Evolutionary conservation across 64 coral and sea anemone species (phyloP).

Genomic region (Stichodactyla helianthus): DNA sequence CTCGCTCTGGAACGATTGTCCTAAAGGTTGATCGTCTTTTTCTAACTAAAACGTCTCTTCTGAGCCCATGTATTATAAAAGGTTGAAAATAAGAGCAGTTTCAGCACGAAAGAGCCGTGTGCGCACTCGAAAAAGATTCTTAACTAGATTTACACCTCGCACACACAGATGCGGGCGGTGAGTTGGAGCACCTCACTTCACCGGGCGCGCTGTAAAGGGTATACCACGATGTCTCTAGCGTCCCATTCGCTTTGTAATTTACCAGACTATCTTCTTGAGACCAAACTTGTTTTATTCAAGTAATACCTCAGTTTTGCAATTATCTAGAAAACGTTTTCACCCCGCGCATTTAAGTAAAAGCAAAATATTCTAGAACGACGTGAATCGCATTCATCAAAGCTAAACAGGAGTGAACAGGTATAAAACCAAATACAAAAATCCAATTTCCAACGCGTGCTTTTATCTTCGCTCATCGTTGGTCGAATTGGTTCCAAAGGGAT

Average conservation of each 20-base stretch:
- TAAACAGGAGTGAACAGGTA: constrained; percentile 25
- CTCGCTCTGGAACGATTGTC: not conserved
- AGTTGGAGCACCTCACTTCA: not conserved
- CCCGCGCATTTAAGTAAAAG: not conserved
- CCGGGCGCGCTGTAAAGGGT: not conserved
- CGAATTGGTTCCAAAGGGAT: not conserved
- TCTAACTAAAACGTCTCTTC: not conserved
- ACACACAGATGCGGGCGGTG: not conserved
- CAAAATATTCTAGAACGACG: constrained; percentile 3
- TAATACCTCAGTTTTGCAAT: not conserved
- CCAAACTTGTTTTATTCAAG: not conserved
- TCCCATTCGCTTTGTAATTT: not conserved
- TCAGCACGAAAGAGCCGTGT: not conserved
- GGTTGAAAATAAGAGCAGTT: not conserved
- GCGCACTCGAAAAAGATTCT: constrained; percentile 11
- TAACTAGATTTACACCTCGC: constrained; percentile 19
- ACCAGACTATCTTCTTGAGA: not conserved
- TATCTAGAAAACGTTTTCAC: not conserved
- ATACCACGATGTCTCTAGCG: not conserved
- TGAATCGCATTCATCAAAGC: not conserved
- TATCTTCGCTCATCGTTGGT: not conserved
- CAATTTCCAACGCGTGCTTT: not conserved
- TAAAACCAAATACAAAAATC: constrained; percentile 9
- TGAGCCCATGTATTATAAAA: not conserved
- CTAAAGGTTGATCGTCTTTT: not conserved